These are phyloP conservation scores for Diachrysia chrysitis DNA, from an alignment of 2,888 invertebrate species.

Conservation along the genomic window DNA sequence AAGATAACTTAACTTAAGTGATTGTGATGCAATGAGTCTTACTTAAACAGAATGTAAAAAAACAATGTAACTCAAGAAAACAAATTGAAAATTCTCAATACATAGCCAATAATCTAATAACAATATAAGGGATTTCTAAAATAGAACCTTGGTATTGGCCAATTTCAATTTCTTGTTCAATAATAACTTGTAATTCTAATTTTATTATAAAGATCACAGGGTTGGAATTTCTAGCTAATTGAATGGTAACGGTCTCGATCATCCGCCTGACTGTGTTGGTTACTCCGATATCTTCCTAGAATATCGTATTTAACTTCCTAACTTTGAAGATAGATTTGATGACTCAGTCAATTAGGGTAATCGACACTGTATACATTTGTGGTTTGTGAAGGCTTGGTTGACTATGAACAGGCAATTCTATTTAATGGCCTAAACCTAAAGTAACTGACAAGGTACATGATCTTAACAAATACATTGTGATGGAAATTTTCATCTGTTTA, in stretches of 20 bases:
- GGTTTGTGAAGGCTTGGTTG: slow-evolving; percentile 29
- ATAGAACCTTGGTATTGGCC: too few species aligned
- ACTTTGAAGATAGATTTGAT: slow-evolving; percentile 41
- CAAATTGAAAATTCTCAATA: too few species aligned
- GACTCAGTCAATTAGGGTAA: slow-evolving; percentile 49
- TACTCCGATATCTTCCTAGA: slow-evolving; percentile 33
- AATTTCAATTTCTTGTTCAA: not conserved
- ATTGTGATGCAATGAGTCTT: too few species aligned
- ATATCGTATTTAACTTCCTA: slow-evolving; percentile 31
- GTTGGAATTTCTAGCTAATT: slow-evolving; percentile 1
- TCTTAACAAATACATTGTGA: slow-evolving; percentile 13
- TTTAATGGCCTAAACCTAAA: slow-evolving; percentile 34
- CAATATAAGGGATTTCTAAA: too few species aligned
- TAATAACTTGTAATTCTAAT: not conserved
- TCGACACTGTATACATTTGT: slow-evolving; percentile 36
- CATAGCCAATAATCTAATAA: too few species aligned
- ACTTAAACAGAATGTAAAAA: too few species aligned
- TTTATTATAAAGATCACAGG: too few species aligned
- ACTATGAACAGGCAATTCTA: slow-evolving; percentile 22
- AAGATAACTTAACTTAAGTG: too few species aligned
- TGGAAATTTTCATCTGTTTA: not conserved
- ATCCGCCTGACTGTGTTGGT: slow-evolving; percentile 24
- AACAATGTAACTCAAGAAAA: too few species aligned
- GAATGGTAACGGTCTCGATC: slow-evolving; percentile 33
- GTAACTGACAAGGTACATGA: slow-evolving; percentile 12